Evolutionary conservation across 2,113 vertebrate genomes (phyloP), one percentile per base, ranked within the genome.

Genomic region (Gila orcuttii): DNA sequence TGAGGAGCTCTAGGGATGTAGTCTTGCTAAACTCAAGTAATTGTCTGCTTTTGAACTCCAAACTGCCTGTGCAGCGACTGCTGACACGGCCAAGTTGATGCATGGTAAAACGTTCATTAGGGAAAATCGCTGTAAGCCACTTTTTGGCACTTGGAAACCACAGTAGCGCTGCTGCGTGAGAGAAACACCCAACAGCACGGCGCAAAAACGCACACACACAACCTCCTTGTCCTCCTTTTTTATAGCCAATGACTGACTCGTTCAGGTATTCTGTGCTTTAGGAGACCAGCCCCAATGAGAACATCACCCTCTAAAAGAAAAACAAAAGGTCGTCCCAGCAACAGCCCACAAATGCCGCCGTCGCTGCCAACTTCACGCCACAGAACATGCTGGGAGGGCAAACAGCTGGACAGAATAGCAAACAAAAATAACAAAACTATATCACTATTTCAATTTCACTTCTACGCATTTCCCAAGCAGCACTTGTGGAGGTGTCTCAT

Each of bases 401-500:
- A 36, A 79, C 9, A 31, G 55, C 47, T 39, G 62, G 28, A 64
- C 47, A 66, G 12, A 83, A n/a, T 13, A 76, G 52, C 13, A 83
- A 83, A n/a, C 50, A 69, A 23, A 79, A 73, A 76, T 0, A 33
- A 81, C 31, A 15, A 76, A 36, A 76, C 47, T 25, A 55, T 39
- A 78, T 45, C 36, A 57, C 62, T 31, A 36, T 57, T 79, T 84
- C 77, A 42, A 13, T 36, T 77, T 64, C 82, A n/a, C 55, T 80
- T 80, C 79, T 76, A 84, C 60, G 74, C 47, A 83, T 79, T 66
- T 42, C 47, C 9, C 71, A 52, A 90, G 85, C 86, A 88, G 86
- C 85, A 86, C 42, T 77, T 25, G 28, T n/a, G 66, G 62, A 47
- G n/a, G 57, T 23, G 13, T 2, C 21, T 96, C 95, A 99, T 90